A percentile compares a stretch with the other conserved stretches of the same genome.
Evolutionary conservation across 1,140 invertebrate genomes (phyloP).

Genomic region (Luehdorfia chinensis): DNA sequence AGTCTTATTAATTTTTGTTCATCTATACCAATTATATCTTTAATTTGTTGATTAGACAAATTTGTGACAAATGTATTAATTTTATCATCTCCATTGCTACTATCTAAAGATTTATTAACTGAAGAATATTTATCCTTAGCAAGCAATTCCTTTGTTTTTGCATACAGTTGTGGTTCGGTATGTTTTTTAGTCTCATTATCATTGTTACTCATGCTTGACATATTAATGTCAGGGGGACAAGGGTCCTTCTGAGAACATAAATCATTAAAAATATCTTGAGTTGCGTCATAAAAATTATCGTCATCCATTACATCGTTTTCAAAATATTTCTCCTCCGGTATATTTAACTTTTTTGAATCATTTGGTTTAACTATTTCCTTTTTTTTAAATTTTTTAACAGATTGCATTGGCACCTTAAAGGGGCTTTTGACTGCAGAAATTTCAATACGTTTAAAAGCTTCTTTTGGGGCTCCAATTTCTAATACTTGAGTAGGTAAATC

Average conservation of each 20-base stretch:
- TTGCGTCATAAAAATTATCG: conserved; percentile 53
- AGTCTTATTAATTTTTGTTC: conserved; percentile 13
- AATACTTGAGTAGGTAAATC: conserved; percentile 43
- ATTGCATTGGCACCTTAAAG: conserved; percentile 49
- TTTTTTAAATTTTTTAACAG: conserved; percentile 32
- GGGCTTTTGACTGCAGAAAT: conserved; percentile 21
- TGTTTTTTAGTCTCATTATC: too few species aligned
- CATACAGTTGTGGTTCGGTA: too few species aligned
- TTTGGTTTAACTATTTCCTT: conserved; percentile 21
- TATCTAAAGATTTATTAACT: neutral
- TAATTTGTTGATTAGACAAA: conserved; percentile 33
- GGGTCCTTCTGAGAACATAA: conserved; percentile 46
- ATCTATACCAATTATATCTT: conserved; percentile 27
- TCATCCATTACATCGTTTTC: conserved; percentile 27
- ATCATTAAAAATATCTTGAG: conserved; percentile 60
- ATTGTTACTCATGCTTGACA: conserved; percentile 1
- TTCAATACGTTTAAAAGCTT: conserved; percentile 14
- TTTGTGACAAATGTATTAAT: conserved; percentile 24
- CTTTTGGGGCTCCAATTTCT: conserved; percentile 14
- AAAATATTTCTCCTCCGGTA: conserved; percentile 18
- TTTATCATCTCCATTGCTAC: neutral
- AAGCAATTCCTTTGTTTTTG: neutral
- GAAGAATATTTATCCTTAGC: neutral
- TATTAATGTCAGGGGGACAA: neutral
- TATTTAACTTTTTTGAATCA: conserved; percentile 14